Evolutionary conservation across 2,113 vertebrate genomes (phyloP).

Genomic region (Sprattus sprattus): DNA sequence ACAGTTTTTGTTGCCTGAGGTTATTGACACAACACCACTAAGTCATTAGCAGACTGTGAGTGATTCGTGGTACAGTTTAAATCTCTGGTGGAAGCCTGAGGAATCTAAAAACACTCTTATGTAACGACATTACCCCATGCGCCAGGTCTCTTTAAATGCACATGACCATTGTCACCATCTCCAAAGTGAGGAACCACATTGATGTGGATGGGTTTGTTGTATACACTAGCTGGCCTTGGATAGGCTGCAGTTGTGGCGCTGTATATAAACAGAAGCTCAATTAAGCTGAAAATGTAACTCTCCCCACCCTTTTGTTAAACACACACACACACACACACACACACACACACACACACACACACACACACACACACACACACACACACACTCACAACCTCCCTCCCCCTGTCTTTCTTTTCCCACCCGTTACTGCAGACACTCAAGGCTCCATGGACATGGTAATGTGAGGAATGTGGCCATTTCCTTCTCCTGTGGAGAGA

Average conservation of each 20-base stretch:
- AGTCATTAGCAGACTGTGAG: not conserved
- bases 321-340: not conserved
- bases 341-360: too few relatives aligned
- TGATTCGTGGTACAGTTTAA: not conserved
- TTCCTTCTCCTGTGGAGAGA: conserved; percentile 72
- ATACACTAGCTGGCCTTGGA: conserved; percentile 42
- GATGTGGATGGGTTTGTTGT: not conserved
- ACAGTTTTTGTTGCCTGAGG: not conserved
- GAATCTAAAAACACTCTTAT: not conserved
- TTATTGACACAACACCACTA: not conserved
- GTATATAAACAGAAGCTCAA: conserved; percentile 53
- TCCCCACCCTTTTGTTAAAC: conserved; percentile 20
- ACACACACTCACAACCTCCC: not conserved
- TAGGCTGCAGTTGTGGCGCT: conserved; percentile 48
- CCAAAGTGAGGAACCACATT: conserved; percentile 3
- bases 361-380: too few relatives aligned
- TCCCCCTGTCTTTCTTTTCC: conserved; percentile 45
- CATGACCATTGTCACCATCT: conserved; percentile 23
- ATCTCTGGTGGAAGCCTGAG: not conserved
- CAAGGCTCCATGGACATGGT: conserved; percentile 72
- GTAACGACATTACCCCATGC: not conserved
- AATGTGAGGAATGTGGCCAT: conserved; percentile 77
- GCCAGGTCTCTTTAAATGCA: conserved; percentile 28
- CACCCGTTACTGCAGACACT: conserved; percentile 53
- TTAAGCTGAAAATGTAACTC: conserved; percentile 53